Evolutionary conservation across 2,888 invertebrate genomes (phyloP).

Genomic region (Lymantria dispar): DNA sequence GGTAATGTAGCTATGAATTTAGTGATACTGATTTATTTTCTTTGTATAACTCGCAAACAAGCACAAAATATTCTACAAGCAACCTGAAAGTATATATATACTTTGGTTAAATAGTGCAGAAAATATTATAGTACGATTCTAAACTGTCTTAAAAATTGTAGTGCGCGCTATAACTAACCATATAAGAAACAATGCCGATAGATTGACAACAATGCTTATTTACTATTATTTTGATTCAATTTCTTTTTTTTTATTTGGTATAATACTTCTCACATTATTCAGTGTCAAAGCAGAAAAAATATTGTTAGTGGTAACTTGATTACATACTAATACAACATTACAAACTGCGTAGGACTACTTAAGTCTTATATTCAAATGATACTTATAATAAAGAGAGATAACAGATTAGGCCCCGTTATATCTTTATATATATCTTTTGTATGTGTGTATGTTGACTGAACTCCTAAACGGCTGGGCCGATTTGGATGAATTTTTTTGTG

Average conservation of each 20-base stretch:
- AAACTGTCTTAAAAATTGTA: too few relatives aligned
- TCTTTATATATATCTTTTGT: not conserved
- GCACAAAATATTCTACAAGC: too few relatives aligned
- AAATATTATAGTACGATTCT: too few relatives aligned
- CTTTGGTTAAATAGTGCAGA: too few relatives aligned
- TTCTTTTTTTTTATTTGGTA: conserved; percentile 17
- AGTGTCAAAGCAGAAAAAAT: conserved; percentile 13
- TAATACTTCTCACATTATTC: conserved; percentile 9
- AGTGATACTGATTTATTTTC: too few relatives aligned
- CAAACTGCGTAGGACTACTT: conserved; percentile 7
- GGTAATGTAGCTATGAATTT: too few relatives aligned
- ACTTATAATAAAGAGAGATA: conserved; percentile 15
- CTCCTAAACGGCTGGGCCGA: too few relatives aligned
- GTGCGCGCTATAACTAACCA: not conserved
- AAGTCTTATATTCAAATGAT: conserved; percentile 19
- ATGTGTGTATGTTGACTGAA: too few relatives aligned
- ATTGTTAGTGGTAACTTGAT: conserved; percentile 44
- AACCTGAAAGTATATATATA: too few relatives aligned
- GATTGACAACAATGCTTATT: not conserved
- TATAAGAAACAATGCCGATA: not conserved
- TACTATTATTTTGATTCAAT: not conserved
- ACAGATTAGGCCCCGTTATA: not conserved
- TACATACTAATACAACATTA: conserved; percentile 19
- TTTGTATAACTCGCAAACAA: too few relatives aligned
- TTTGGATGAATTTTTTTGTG: too few relatives aligned